Evolutionary conservation across 1,140 invertebrate genomes (phyloP).

Genomic region (Aphelinus atriplicis): DNA sequence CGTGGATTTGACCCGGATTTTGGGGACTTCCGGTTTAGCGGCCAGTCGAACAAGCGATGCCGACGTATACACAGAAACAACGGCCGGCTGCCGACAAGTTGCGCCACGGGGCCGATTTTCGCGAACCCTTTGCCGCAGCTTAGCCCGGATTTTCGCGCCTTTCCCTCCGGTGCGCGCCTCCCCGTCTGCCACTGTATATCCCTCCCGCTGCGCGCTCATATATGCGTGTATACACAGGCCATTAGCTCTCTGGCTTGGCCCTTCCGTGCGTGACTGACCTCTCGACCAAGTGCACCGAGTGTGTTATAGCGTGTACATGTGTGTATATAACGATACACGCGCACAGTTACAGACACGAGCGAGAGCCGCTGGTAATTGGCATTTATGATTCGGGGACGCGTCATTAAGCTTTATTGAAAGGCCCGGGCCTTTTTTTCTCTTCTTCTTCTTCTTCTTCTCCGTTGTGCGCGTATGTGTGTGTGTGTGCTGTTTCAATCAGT

Average conservation of each 20-base stretch:
- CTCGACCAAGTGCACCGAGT: slow-evolving; percentile 44
- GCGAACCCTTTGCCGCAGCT: slow-evolving; percentile 54
- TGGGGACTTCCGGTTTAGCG: slow-evolving; percentile 22
- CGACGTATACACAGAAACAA: slow-evolving; percentile 20
- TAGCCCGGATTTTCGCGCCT: slow-evolving; percentile 1
- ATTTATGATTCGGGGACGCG: slow-evolving; percentile 1
- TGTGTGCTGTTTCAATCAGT: no score
- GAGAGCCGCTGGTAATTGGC: slow-evolving; percentile 12
- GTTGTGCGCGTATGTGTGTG: no score
- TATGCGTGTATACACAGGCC: slow-evolving; percentile 43
- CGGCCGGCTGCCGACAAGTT: slow-evolving; percentile 47
- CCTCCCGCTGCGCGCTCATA: slow-evolving; percentile 51
- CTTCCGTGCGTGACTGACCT: slow-evolving; percentile 47
- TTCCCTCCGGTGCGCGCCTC: slow-evolving; percentile 25
- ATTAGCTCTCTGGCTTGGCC: slow-evolving; percentile 40
- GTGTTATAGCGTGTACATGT: slow-evolving; percentile 1
- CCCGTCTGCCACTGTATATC: slow-evolving; percentile 40
- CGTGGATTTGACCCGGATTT: slow-evolving; percentile 34
- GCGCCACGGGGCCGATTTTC: slow-evolving; percentile 52
- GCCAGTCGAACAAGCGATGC: slow-evolving; percentile 1
- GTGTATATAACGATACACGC: background rate
- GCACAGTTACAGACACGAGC: background rate
- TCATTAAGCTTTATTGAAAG: slow-evolving; percentile 10
- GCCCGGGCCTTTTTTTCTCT: background rate
- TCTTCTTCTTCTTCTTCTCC: no score